Percentiles rank a stretch among this genome's conserved stretches.
Evolutionary conservation across 2,113 vertebrate genomes (phyloP).

Genomic region (Brachyhypopomus occidentalis): DNA sequence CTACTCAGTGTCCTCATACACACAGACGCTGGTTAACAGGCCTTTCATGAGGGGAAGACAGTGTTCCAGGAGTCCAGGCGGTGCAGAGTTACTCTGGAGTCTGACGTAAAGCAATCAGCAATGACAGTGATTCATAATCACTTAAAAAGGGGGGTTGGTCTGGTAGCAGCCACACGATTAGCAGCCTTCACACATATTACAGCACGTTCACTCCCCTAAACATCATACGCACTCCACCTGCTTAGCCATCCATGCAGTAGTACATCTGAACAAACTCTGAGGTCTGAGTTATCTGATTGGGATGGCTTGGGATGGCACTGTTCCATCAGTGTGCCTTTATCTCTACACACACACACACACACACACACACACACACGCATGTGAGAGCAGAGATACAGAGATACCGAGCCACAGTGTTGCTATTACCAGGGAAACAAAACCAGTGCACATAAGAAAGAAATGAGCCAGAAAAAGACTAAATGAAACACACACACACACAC

Average conservation of each 20-base stretch:
- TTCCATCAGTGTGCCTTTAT: background rate
- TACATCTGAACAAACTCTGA: background rate
- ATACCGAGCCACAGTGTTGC: no score
- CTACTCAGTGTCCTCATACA: background rate
- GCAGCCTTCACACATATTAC: background rate
- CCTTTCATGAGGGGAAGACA: background rate
- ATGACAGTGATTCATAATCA: background rate
- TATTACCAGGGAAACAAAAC: no score
- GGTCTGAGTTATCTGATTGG: background rate
- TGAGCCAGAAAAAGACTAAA: no score
- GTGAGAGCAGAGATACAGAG: no score
- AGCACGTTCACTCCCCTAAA: background rate
- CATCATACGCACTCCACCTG: background rate
- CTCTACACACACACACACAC: background rate
- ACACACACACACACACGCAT: background rate
- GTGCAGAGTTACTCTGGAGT: background rate
- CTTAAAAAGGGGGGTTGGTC: no score
- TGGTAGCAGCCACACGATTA: background rate
- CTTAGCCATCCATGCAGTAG: conserved; percentile 3
- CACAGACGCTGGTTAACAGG: background rate
- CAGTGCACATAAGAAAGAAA: no score
- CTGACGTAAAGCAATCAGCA: background rate
- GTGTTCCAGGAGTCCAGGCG: background rate
- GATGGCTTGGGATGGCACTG: background rate
- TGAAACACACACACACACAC: background rate